Evolutionary conservation across 2,888 invertebrate species (phyloP), one percentile per base, ranked within the genome.

Genomic region (Sinhomidia bicolor): DNA sequence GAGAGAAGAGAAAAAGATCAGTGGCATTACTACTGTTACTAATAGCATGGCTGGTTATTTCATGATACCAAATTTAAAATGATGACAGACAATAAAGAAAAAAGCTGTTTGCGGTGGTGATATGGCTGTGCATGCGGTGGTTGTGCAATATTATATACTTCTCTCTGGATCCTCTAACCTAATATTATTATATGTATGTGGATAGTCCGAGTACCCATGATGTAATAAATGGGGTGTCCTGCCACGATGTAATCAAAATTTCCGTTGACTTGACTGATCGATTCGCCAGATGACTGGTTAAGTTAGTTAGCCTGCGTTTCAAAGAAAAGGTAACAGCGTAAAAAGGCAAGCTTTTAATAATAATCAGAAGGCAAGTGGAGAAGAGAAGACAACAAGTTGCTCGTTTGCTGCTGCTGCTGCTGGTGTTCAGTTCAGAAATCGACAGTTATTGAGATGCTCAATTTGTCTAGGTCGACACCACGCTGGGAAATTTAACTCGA

Each of bases 401-500:
- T 54, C 7, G 14, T 51, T 51, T 51, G 12, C 57, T n/a, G n/a
- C n/a, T n/a, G n/a, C n/a, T n/a, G n/a, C n/a, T 4, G 4, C 20
- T 12, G 9, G 5, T 68, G 12, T 32, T 5, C 36, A 1, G 20
- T 44, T 23, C 47, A 10, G 7, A 88, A 80, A 83, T 85, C 79
- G 89, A 89, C 89, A 89, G 89, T 80, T 89, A 89, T 89, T 89
- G 84, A 89, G 89, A 23, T 89, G 84, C 80, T 60, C 89, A 89
- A 89, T 90, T 90, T 90, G 90, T 90, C 90, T 85, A 85, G 88
- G 90, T 90, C 90, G 90, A 68, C 78, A 41, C 71, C 90, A 84
- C 51, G 68, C 88, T 85, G 88, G 14, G 89, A 90, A 68, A 79
- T 85, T 85, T 85, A 89, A 85, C 88, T 88, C 78, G 17, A 65